A percentile compares a stretch with the other conserved stretches of the same genome.
phyloP scores from a whole-genome alignment of 2,113 vertebrate species.

The Alectura lathami region DNA sequence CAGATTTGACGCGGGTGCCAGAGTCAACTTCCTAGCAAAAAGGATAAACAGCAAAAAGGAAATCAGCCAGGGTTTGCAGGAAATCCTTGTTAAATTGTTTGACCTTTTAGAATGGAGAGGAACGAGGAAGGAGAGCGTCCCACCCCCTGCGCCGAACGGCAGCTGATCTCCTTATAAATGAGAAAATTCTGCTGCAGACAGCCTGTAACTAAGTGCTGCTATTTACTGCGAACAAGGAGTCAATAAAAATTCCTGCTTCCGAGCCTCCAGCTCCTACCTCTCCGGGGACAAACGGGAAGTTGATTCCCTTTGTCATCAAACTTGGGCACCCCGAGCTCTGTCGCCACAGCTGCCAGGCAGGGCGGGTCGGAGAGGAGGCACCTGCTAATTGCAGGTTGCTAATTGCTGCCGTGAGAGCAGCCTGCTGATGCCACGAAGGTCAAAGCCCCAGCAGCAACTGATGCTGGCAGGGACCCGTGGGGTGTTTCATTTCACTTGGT shows the following conservation, averaged over 20 bases:
- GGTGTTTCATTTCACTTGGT: neutral
- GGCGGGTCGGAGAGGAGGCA: neutral
- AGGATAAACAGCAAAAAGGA: neutral
- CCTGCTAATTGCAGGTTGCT: too few species aligned
- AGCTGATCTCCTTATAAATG: neutral
- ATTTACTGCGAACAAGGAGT: neutral
- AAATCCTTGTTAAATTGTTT: neutral
- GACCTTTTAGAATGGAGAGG: neutral
- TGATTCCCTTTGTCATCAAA: neutral
- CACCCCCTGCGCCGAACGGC: neutral
- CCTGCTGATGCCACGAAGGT: rapidly evolving
- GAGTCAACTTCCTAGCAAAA: neutral
- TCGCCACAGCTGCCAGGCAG: neutral
- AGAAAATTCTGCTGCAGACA: neutral
- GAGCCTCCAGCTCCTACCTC: neutral
- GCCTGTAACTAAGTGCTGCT: neutral
- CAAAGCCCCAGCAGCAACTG: neutral
- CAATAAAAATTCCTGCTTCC: neutral
- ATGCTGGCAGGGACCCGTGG: neutral
- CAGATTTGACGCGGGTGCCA: neutral
- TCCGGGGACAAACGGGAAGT: neutral
- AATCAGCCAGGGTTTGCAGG: neutral
- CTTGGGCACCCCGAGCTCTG: neutral
- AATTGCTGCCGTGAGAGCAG: neutral
- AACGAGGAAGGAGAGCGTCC: neutral